Evolutionary conservation across 1,140 invertebrate genomes (phyloP), one percentile per base, ranked within the genome.

Genomic region (Nomia melanderi): DNA sequence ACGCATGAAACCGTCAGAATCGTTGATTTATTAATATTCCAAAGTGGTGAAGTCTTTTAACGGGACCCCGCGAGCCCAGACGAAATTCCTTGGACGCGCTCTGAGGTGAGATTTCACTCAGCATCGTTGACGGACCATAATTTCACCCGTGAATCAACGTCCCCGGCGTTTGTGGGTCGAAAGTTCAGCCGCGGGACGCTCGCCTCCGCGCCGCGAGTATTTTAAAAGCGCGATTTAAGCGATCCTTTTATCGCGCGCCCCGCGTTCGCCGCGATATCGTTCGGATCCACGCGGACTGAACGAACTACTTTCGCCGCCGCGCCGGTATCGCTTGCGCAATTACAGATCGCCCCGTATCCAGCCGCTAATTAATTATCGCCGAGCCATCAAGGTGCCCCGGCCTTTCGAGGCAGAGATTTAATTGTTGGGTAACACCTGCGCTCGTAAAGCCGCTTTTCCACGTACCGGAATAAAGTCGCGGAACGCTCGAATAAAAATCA

Each of bases 151-250:
- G 65, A 66, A 66, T 74, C 62, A 74, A 33, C 27, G 14, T 11
- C 1, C 23, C 23, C 11, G 33, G 27, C 50, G 62, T 74, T 74
- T 74, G 50, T 74, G 47, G 72, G 72, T 74, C 72, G 72, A 74
- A 74, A 74, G 72, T 74, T 74, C 72, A 66, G 4, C 50, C 6
- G 33, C n/a, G 9, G 27, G n/a, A 25, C 14, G 8, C 33, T 53
- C 25, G 27, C 5, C 1, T 6, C 14, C 3, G 0, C 17, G 5
- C 25, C 47, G 29, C n/a, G n/a, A n/a, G n/a, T n/a, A n/a, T n/a
- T 56, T 50, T 54, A 54, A 65, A 64, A 56, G 0, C 25, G 27
- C 60, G 47, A 65, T 56, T 65, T 74, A 6, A 74, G n/a, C 41
- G n/a, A 7, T 14, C 57, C 0, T 17, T 27, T 36, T 36, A 29